Conservation (phyloP, 2,113 vertebrate species). For the Austrofundulus limnaeus region DNA sequence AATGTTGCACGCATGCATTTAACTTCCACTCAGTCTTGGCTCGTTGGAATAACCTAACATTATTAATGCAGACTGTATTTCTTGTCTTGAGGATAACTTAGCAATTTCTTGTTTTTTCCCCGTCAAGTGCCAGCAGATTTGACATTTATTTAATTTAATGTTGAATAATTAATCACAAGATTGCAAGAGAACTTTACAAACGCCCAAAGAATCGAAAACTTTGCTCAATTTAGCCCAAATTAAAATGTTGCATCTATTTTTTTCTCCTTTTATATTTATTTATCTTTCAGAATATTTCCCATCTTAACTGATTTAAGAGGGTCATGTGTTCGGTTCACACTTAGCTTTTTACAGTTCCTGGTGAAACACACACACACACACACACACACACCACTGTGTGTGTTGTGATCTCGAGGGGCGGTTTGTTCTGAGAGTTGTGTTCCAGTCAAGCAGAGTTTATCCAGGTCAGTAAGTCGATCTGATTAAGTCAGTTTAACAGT, state of each 20-base stretch:
- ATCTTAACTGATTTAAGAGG: too few relatives aligned
- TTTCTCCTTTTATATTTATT: too few relatives aligned
- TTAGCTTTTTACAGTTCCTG: not conserved
- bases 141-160: not conserved
- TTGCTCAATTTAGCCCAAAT: too few relatives aligned
- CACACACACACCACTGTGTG: not conserved
- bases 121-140: not conserved
- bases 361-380: not conserved
- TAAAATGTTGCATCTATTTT: too few relatives aligned
- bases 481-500: slow-evolving; percentile 71
- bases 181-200: not conserved
- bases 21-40: not conserved
- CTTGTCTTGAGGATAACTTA: not conserved
- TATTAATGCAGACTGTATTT: not conserved
- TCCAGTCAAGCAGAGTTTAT: slow-evolving; percentile 67
- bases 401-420: slow-evolving; percentile 2
- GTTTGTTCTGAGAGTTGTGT: slow-evolving; percentile 37
- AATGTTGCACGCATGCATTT: not conserved
- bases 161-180: not conserved
- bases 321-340: too few relatives aligned
- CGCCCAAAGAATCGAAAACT: too few relatives aligned
- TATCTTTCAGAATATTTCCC: too few relatives aligned
- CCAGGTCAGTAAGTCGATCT: slow-evolving; percentile 75
- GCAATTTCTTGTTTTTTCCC: not conserved
- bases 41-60: not conserved